Conservation (phyloP, 2,797 vertebrate species). For the Rhinoraja longicauda region DNA sequence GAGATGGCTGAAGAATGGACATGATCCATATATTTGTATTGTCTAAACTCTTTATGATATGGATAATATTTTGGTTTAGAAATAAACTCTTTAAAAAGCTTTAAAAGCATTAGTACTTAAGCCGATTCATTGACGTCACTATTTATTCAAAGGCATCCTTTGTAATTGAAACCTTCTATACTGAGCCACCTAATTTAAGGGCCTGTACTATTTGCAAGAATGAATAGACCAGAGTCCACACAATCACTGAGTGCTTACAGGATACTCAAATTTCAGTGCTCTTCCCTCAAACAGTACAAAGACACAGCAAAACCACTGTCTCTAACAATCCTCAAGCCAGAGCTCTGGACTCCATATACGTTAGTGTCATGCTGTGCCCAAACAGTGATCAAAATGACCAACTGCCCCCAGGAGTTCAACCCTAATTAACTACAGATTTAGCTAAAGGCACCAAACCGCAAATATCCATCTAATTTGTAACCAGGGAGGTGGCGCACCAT, state of each 20-base stretch:
- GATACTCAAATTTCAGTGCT: background rate
- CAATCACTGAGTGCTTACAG: background rate
- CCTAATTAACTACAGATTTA: constrained; percentile 27
- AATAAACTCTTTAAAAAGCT: background rate
- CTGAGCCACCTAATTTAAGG: background rate
- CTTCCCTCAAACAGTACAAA: background rate
- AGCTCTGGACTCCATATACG: background rate
- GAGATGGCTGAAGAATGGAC: background rate
- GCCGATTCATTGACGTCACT: background rate
- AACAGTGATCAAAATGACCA: constrained; percentile 11
- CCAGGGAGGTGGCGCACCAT: background rate
- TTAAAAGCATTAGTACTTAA: too few species aligned
- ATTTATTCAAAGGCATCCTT: background rate
- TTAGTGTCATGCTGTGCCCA: background rate
- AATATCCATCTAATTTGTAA: constrained; percentile 32
- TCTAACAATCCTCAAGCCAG: constrained; percentile 25
- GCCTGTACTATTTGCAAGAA: background rate
- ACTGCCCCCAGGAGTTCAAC: background rate
- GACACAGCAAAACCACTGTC: background rate
- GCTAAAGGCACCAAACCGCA: background rate
- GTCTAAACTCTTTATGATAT: background rate
- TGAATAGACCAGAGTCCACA: background rate
- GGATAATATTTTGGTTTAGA: background rate
- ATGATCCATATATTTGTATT: background rate
- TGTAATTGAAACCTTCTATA: background rate